Evolutionary conservation across 2,888 invertebrate genomes (phyloP).

Genomic region (Cylloceria caligata): DNA sequence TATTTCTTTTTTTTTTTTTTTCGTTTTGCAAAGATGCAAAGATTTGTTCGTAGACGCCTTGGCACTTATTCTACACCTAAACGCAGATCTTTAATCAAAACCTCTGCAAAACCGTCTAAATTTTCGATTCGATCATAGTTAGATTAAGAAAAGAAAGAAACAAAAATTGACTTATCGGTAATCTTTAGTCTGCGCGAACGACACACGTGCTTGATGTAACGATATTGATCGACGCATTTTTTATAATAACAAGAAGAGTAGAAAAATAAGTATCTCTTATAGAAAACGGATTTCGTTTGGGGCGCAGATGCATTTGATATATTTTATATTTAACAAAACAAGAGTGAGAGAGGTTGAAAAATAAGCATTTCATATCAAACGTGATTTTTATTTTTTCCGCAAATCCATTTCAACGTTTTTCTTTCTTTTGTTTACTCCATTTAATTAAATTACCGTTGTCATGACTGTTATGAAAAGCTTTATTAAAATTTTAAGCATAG

Average conservation of each 20-base stretch:
- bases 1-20: too few relatives aligned
- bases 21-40: background rate
- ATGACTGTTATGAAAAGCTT: slow-evolving; percentile 15
- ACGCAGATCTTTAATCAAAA: background rate
- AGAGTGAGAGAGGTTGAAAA: background rate
- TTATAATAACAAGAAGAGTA: background rate
- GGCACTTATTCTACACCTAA: background rate
- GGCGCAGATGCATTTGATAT: background rate
- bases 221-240: slow-evolving; percentile 18
- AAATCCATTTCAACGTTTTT: background rate
- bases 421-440: background rate
- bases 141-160: slow-evolving; percentile 7
- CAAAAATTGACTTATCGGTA: slow-evolving; percentile 1
- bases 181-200: background rate
- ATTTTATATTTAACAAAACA: background rate
- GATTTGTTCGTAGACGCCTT: background rate
- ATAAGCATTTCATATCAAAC: background rate
- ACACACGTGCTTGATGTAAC: slow-evolving; percentile 2
- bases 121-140: background rate
- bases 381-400: background rate
- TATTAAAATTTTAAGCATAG: slow-evolving; percentile 1
- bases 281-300: background rate
- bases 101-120: background rate
- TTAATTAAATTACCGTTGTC: background rate
- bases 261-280: background rate